These are phyloP conservation scores for Mobula birostris DNA, from an alignment of 2,113 vertebrate genomes.

Conservation along the genomic window DNA sequence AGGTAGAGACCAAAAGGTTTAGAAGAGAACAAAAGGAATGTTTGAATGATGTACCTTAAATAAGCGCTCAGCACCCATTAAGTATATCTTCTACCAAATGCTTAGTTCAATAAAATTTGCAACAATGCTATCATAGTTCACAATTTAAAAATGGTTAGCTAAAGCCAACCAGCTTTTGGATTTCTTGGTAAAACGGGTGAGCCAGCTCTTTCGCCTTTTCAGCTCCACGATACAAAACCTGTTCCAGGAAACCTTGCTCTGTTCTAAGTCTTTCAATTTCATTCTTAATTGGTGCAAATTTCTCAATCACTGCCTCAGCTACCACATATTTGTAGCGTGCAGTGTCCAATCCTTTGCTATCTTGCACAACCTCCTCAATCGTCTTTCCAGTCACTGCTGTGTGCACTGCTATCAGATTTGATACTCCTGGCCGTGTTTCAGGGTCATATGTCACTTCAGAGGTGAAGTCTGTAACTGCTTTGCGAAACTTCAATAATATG, in stretches of 20 bases:
- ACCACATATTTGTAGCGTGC: conserved; percentile 79
- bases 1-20: too few species aligned
- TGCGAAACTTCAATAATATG: conserved; percentile 76
- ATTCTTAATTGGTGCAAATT: conserved; percentile 70
- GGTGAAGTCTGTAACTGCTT: conserved; percentile 86
- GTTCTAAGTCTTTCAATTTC: conserved; percentile 69
- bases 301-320: conserved; percentile 73
- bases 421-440: conserved; percentile 66
- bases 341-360: conserved; percentile 68
- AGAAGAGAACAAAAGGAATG: too few species aligned
- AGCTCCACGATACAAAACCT: conserved; percentile 63
- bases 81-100: neutral
- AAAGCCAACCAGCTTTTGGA: conserved; percentile 74
- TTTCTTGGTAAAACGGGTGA: conserved; percentile 63
- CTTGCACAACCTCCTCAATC: conserved; percentile 63
- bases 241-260: conserved; percentile 65
- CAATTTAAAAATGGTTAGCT: conserved; percentile 48
- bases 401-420: conserved; percentile 82
- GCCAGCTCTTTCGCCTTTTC: conserved; percentile 72
- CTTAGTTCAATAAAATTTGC: neutral
- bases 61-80: neutral
- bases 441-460: conserved; percentile 88
- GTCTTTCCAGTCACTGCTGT: conserved; percentile 59
- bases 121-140: too few species aligned
- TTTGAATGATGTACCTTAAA: neutral